Conservation (phyloP, 2,797 vertebrate genomes). For the Lutjanus argentimaculatus region DNA sequence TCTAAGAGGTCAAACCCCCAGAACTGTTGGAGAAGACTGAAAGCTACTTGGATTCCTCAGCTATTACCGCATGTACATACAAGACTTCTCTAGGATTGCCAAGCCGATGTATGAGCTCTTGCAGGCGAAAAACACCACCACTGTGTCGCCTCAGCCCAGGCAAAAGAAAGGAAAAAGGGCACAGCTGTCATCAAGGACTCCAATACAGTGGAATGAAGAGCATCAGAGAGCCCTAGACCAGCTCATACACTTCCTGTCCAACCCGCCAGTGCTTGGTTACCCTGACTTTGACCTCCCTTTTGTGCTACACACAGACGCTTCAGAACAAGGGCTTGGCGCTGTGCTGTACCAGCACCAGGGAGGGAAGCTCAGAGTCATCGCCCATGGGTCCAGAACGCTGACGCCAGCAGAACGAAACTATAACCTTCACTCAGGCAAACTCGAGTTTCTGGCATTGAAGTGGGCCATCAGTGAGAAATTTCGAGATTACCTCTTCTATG, state of each 20-base stretch:
- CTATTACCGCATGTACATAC: background rate
- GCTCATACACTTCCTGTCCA: background rate
- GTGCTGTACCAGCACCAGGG: conserved; percentile 9
- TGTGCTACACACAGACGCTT: conserved; percentile 10
- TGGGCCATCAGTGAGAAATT: too few species aligned
- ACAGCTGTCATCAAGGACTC: conserved; percentile 18
- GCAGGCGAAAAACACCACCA: background rate
- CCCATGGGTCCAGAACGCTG: conserved; percentile 10
- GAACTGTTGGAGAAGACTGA: background rate
- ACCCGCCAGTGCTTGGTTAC: conserved; percentile 8
- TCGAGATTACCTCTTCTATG: too few species aligned
- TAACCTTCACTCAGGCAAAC: background rate
- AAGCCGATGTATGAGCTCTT: conserved; percentile 14
- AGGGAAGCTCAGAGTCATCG: conserved; percentile 3
- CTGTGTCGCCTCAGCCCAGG: background rate
- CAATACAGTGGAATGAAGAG: background rate
- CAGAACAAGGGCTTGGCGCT: conserved; percentile 2
- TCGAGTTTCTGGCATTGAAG: background rate
- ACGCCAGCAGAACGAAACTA: background rate
- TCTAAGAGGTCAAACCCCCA: background rate
- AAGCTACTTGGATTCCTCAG: background rate
- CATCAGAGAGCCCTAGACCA: conserved; percentile 15
- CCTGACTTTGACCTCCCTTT: conserved; percentile 14
- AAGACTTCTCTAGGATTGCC: background rate
- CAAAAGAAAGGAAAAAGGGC: background rate